Conservation (phyloP, 2,797 vertebrate genomes). For the Aplochiton taeniatus region DNA sequence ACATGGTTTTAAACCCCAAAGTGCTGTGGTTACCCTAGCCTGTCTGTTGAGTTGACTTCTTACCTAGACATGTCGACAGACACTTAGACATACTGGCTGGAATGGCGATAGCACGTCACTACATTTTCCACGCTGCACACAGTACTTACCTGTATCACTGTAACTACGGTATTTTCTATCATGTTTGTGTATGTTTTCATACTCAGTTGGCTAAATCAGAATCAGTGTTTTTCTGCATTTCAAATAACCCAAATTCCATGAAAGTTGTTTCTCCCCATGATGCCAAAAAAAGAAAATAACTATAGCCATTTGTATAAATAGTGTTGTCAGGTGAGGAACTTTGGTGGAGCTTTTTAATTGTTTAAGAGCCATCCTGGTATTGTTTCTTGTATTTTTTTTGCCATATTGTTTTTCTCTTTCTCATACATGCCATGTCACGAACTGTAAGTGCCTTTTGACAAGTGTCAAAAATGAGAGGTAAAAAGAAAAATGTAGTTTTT, state of each 20-base stretch:
- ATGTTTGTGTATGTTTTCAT: no score
- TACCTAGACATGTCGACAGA: no score
- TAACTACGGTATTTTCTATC: no score
- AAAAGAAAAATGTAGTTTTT: conserved; percentile 4
- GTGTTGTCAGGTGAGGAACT: background rate
- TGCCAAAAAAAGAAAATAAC: conserved; percentile 25
- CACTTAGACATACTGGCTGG: no score
- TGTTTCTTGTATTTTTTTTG: background rate
- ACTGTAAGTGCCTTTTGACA: conserved; percentile 56
- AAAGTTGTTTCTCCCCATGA: no score
- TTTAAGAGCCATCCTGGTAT: background rate
- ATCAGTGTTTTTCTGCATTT: background rate
- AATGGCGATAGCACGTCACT: no score
- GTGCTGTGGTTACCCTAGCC: no score
- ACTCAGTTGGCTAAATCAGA: no score
- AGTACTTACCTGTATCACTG: no score
- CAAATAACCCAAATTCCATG: background rate
- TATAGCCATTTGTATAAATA: conserved; percentile 3
- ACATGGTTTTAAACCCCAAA: background rate
- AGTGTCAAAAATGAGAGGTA: background rate
- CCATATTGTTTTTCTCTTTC: background rate
- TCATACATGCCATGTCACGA: conserved; percentile 2
- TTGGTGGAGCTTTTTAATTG: conserved; percentile 5
- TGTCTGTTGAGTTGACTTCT: no score
- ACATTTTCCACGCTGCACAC: no score